These are phyloP conservation scores for Delphinus delphis DNA, from an alignment of 2,113 vertebrate genomes.

Conservation along the genomic window DNA sequence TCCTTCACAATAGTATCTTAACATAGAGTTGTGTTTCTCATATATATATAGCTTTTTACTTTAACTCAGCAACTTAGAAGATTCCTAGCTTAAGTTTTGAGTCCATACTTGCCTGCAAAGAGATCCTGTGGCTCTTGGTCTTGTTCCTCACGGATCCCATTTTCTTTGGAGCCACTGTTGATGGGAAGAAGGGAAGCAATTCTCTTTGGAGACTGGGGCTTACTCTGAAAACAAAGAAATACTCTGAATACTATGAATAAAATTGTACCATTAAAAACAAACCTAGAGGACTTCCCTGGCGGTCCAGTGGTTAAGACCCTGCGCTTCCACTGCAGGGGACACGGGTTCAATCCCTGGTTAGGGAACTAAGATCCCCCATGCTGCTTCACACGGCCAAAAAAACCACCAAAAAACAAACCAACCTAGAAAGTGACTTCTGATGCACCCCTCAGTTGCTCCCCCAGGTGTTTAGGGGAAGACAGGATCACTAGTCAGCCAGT, in stretches of 20 bases:
- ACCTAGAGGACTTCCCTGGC: background rate
- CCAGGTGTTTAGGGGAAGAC: background rate
- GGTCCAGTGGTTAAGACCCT: background rate
- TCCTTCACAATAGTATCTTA: background rate
- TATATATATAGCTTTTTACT: background rate
- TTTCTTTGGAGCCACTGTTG: constrained; percentile 85
- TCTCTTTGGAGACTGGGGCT: constrained; percentile 64
- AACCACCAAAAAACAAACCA: background rate
- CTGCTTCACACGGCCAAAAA: background rate
- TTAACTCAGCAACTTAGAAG: background rate
- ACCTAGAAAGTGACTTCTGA: background rate
- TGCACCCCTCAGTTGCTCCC: background rate
- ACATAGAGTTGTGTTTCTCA: background rate
- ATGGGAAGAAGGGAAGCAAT: constrained; percentile 66
- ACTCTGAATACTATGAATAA: constrained; percentile 32
- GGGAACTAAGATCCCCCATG: background rate
- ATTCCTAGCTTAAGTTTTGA: background rate
- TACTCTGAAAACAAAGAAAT: constrained; percentile 78
- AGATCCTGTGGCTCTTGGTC: constrained; percentile 92
- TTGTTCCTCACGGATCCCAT: constrained; percentile 90
- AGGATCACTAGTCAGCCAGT: background rate
- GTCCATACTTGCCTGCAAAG: constrained; percentile 89
- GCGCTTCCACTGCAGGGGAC: background rate
- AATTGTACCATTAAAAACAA: background rate
- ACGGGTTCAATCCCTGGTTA: background rate